Evolutionary conservation across 2,113 vertebrate species (phyloP).

Genomic region (Pleuronectes platessa): DNA sequence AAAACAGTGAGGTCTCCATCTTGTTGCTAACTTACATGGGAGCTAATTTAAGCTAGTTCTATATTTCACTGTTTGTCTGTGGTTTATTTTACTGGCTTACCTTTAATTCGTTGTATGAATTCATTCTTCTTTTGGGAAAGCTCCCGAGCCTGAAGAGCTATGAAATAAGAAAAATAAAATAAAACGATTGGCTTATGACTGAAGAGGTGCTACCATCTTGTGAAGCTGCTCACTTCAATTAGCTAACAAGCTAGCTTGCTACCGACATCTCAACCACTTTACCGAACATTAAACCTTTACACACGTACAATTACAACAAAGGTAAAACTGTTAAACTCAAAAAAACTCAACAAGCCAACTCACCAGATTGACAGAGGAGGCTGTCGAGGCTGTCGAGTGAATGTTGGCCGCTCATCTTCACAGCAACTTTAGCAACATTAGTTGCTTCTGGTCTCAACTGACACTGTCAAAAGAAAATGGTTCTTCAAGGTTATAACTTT

Average conservation of each 20-base stretch:
- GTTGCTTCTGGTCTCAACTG: not conserved
- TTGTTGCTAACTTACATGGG: not conserved
- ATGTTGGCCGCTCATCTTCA: constrained; percentile 63
- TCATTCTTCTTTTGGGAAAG: constrained; percentile 74
- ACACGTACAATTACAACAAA: not conserved
- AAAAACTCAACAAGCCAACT: not conserved
- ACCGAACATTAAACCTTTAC: not conserved
- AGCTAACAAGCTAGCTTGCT: not conserved
- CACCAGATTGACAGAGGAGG: constrained; percentile 75
- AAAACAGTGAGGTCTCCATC: not conserved
- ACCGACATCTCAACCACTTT: not conserved
- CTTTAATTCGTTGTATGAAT: constrained; percentile 69
- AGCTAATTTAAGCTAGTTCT: not conserved
- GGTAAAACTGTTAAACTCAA: not conserved
- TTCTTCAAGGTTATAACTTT: too few species aligned
- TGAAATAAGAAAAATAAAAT: constrained; percentile 1
- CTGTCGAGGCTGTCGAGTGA: constrained; percentile 53
- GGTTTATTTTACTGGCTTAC: constrained; percentile 41
- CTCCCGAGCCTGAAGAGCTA: constrained; percentile 75
- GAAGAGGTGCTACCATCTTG: not conserved
- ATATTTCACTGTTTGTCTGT: not conserved
- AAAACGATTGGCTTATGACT: not conserved
- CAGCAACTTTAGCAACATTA: not conserved
- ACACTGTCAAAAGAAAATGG: too few species aligned
- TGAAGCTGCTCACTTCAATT: not conserved